phyloP scores from a whole-genome alignment of 2,797 vertebrate species.

The Onychomys arenicola region DNA sequence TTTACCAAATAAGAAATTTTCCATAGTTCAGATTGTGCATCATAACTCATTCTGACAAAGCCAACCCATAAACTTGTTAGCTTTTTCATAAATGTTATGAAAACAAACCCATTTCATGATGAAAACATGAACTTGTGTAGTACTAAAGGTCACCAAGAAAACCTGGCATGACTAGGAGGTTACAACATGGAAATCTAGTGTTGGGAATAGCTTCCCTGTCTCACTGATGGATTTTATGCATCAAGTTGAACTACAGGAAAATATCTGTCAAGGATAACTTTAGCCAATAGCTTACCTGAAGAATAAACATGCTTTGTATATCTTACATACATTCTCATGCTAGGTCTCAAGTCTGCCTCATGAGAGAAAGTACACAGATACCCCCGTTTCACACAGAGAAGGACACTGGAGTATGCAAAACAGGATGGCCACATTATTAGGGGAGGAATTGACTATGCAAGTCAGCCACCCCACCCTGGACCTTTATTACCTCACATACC shows the following conservation, averaged over 20 bases:
- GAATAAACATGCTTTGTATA: background rate
- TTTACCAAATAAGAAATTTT: background rate
- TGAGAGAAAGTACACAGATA: background rate
- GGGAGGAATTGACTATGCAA: rapidly evolving
- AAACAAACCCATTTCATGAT: background rate
- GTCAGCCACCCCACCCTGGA: background rate
- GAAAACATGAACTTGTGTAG: background rate
- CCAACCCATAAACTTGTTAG: background rate
- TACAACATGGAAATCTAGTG: background rate
- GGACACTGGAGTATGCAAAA: background rate
- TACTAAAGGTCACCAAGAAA: background rate
- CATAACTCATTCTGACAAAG: background rate
- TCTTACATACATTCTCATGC: background rate
- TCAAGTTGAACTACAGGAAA: background rate
- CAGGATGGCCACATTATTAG: background rate
- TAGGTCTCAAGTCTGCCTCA: background rate
- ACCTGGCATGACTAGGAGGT: rapidly evolving
- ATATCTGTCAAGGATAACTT: background rate
- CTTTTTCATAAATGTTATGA: background rate
- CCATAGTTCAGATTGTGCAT: background rate
- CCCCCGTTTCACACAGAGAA: background rate
- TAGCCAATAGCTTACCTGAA: background rate
- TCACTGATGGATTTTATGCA: background rate
- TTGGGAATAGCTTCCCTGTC: background rate
- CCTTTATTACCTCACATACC: background rate